These are phyloP conservation scores for Araneus ventricosus DNA, from an alignment of 1,140 invertebrate species.

Conservation along the genomic window DNA sequence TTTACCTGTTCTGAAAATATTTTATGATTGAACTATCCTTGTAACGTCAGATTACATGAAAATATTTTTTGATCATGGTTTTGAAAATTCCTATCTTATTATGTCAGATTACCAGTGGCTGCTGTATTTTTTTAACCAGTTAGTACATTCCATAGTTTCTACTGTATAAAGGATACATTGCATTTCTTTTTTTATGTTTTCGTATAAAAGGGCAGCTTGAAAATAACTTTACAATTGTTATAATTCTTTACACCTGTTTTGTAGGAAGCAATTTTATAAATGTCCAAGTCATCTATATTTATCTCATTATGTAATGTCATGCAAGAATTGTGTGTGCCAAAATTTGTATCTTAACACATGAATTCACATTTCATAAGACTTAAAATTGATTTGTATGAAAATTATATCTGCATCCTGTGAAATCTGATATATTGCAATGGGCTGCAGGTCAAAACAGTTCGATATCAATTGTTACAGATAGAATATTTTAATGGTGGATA, in stretches of 20 bases:
- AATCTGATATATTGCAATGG: neutral
- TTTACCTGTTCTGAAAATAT: too few species aligned
- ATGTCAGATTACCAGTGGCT: slow-evolving; percentile 21
- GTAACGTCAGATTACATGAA: too few species aligned
- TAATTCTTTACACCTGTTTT: slow-evolving; percentile 24
- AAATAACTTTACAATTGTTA: slow-evolving; percentile 32
- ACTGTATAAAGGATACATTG: neutral
- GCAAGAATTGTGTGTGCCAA: slow-evolving; percentile 39
- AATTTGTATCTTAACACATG: neutral
- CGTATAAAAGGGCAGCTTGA: slow-evolving; percentile 22
- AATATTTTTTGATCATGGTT: too few species aligned
- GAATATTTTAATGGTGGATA: neutral
- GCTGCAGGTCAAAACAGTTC: neutral
- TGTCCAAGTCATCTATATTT: slow-evolving; percentile 22
- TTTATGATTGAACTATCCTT: too few species aligned
- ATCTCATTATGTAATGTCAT: slow-evolving; percentile 10
- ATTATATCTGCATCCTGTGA: neutral
- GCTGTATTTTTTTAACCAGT: slow-evolving; percentile 35
- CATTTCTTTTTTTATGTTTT: slow-evolving; percentile 22
- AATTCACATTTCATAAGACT: neutral
- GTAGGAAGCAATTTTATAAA: neutral
- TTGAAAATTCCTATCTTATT: neutral
- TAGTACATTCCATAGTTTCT: slow-evolving; percentile 35
- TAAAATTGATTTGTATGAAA: slow-evolving; percentile 23
- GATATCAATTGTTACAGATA: slow-evolving; percentile 12